Evolutionary conservation across 2,888 invertebrate genomes (phyloP), one percentile per base, ranked within the genome.

Genomic region (Sylvicola cinctus): DNA sequence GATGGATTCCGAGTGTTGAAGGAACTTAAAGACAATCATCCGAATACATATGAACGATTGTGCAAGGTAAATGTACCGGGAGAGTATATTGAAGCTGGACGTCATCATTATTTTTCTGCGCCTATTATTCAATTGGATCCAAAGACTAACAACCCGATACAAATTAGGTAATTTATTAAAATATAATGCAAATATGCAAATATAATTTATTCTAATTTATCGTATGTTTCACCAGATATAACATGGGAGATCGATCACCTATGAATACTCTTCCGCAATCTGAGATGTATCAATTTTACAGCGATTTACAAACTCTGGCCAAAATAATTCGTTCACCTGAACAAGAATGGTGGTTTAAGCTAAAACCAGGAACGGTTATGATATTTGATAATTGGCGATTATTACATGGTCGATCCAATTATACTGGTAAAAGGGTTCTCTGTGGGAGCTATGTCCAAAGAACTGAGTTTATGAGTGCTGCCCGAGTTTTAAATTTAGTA

Each of bases 351-450:
- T 55, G 56, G 43, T 58, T 75, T 16, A 69, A 70, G 54, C 50
- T 76, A 6, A 47, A 49, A 28, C 78, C 81, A 36, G 83, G 83
- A 15, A 65, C 64, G 11, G 68, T 81, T 8, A 56, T 80, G 40
- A 67, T 74, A 33, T 66, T 81, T 44, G 79, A 84, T 48, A 84
- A 84, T 55, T 83, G 77, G 67, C 62, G 84, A 35, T 62, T 80
- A 2, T 54, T 80, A 2, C 84, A 85, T 45, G 83, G 80, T 0
- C 62, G 83, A 32, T 64, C 66, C 2, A 64, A 63, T 0, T 84
- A 75, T 48, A 63, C 66, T 1, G 83, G 83, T 1, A 57, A 52
- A 6, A 63, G 84, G 28, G 57, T 64, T 14, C 59, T 84, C 46
- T 62, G 66, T 34, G 80, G 81, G 1, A 71, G 76, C 42, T 84